These are phyloP conservation scores for Rotaria sp. DNA, from an alignment of 2,888 invertebrate genomes.

Conservation along the genomic window DNA sequence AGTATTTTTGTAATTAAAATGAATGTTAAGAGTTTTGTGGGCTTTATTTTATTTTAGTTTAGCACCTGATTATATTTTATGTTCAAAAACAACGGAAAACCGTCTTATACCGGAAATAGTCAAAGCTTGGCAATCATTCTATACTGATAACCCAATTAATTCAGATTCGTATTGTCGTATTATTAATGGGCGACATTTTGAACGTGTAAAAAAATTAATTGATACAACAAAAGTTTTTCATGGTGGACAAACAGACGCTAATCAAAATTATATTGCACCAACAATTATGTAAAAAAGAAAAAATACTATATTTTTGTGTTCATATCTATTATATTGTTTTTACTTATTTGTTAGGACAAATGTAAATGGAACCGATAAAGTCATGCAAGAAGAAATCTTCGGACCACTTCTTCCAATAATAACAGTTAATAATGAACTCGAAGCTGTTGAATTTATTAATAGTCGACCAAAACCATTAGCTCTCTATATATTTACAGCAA, in stretches of 20 bases:
- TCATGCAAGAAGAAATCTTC: conserved; percentile 77
- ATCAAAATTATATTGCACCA: conserved; percentile 74
- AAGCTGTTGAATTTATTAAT: conserved; percentile 83
- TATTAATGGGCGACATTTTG: conserved; percentile 74
- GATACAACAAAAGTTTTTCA: conserved; percentile 66
- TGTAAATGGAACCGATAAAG: conserved; percentile 65
- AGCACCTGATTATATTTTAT: conserved; percentile 82
- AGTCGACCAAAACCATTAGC: conserved; percentile 78
- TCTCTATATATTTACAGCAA: conserved; percentile 74
- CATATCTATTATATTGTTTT: not conserved
- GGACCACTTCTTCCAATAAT: conserved; percentile 88
- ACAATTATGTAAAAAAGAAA: conserved; percentile 16
- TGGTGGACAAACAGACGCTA: conserved; percentile 71
- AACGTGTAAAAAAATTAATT: conserved; percentile 68
- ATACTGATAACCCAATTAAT: conserved; percentile 69
- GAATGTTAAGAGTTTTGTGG: too few relatives aligned
- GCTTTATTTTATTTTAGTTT: conserved; percentile 57
- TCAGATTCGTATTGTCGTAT: conserved; percentile 80
- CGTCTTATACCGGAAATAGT: conserved; percentile 50
- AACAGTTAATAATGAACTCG: conserved; percentile 72
- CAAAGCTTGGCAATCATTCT: conserved; percentile 69
- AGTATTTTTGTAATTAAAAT: not conserved
- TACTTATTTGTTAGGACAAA: conserved; percentile 56
- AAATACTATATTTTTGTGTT: not conserved
- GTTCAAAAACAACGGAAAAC: conserved; percentile 47